Percentiles rank a stretch among this genome's conserved stretches.
Conservation (phyloP, 2,888 invertebrate genomes). For the Athripsodes cinereus region DNA sequence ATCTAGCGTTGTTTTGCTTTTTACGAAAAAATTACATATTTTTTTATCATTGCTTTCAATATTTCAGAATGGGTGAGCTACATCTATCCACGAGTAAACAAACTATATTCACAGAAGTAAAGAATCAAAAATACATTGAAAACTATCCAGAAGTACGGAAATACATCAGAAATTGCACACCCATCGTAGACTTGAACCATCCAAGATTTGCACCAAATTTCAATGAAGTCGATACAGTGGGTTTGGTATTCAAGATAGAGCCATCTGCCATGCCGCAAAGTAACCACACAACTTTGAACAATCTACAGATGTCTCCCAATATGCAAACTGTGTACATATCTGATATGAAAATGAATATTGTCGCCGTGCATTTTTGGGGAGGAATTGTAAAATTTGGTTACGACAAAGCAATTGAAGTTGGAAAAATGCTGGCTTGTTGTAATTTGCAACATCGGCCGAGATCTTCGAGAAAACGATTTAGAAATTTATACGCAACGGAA, state of each 20-base stretch:
- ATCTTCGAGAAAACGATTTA: conserved; percentile 47
- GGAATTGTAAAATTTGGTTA: conserved; percentile 46
- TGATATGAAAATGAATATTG: conserved; percentile 48
- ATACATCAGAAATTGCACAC: conserved; percentile 39
- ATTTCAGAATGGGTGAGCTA: conserved; percentile 46
- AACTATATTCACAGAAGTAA: conserved; percentile 41
- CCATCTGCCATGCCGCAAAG: conserved; percentile 39
- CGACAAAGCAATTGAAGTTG: conserved; percentile 51
- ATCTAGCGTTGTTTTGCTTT: too few species aligned
- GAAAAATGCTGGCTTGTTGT: conserved; percentile 51
- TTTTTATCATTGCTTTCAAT: too few species aligned
- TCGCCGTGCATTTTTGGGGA: conserved; percentile 53
- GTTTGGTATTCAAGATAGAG: conserved; percentile 56
- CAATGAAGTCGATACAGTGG: conserved; percentile 70
- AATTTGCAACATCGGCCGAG: conserved; percentile 58
- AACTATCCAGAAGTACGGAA: conserved; percentile 29
- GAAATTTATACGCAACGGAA: conserved; percentile 57
- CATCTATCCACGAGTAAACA: conserved; percentile 51
- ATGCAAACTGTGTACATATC: conserved; percentile 55
- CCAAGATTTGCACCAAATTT: conserved; percentile 42
- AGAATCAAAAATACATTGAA: conserved; percentile 26
- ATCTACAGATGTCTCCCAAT: conserved; percentile 15
- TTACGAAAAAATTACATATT: too few species aligned
- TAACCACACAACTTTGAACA: conserved; percentile 28
- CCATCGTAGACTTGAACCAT: conserved; percentile 42